Percentiles rank a stretch among this genome's conserved stretches.
Conservation (phyloP, 2,888 invertebrate species). For the Epirrhoe tristata region DNA sequence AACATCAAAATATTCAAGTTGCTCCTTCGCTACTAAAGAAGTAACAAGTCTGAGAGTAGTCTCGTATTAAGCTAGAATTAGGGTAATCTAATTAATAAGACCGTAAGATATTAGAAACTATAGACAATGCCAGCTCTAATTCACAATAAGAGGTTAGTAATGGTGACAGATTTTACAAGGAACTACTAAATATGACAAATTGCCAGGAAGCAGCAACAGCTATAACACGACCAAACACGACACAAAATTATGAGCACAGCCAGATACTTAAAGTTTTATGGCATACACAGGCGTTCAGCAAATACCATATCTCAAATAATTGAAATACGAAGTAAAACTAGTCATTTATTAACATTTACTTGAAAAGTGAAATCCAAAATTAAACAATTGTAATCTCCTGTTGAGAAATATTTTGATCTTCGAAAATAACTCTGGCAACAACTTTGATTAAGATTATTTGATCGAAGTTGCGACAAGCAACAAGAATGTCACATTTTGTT, state of each 20-base stretch:
- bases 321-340: neutral
- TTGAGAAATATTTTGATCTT: too few species aligned
- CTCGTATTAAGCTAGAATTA: too few species aligned
- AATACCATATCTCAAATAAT: neutral
- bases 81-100: too few species aligned
- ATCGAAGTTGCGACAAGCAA: too few species aligned
- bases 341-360: neutral
- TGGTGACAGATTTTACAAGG: conserved; percentile 16
- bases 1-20: too few species aligned
- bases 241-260: conserved; percentile 10
- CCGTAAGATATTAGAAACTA: neutral
- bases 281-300: neutral
- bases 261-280: conserved; percentile 3
- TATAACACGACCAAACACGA: neutral
- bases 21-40: too few species aligned
- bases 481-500: conserved; percentile 12
- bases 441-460: too few species aligned
- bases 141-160: neutral
- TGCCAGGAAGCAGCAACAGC: conserved; percentile 15
- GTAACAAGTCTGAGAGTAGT: too few species aligned
- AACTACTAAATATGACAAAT: conserved; percentile 17
- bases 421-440: neutral
- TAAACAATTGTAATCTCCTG: neutral
- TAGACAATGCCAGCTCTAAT: conserved; percentile 8
- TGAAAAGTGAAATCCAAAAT: conserved; percentile 1